These are phyloP conservation scores for Acholoe squamosa DNA, from an alignment of 2,888 invertebrate species.

Conservation along the genomic window DNA sequence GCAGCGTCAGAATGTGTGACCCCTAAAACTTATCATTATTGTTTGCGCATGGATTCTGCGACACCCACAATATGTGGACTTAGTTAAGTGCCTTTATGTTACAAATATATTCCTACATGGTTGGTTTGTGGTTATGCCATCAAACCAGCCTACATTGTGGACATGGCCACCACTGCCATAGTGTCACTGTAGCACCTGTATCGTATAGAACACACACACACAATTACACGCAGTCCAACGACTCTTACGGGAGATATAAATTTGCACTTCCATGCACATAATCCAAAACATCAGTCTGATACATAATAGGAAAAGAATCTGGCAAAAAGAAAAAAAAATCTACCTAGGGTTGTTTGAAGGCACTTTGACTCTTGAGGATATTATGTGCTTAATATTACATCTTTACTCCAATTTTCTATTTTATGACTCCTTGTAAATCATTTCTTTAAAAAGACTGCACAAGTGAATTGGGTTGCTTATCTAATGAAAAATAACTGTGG, in stretches of 20 bases:
- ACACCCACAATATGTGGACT: conserved; percentile 34
- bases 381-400: no score
- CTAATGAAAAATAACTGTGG: no score
- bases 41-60: no score
- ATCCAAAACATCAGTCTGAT: not conserved
- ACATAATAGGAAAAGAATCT: not conserved
- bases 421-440: no score
- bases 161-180: not conserved
- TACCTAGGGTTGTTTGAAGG: not conserved
- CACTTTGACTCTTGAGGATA: not conserved
- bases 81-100: not conserved
- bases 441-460: no score
- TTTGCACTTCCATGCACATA: not conserved
- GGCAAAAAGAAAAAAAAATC: not conserved
- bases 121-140: no score
- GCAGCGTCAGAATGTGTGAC: no score
- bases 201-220: not conserved
- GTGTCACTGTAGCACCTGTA: not conserved
- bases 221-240: not conserved
- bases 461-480: no score
- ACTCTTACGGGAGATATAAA: no score
- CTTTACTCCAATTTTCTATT: no score
- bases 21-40: no score
- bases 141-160: not conserved
- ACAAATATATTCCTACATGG: no score